phyloP scores from a whole-genome alignment of 1,140 invertebrate species.

The Drosophila yakuba region DNA sequence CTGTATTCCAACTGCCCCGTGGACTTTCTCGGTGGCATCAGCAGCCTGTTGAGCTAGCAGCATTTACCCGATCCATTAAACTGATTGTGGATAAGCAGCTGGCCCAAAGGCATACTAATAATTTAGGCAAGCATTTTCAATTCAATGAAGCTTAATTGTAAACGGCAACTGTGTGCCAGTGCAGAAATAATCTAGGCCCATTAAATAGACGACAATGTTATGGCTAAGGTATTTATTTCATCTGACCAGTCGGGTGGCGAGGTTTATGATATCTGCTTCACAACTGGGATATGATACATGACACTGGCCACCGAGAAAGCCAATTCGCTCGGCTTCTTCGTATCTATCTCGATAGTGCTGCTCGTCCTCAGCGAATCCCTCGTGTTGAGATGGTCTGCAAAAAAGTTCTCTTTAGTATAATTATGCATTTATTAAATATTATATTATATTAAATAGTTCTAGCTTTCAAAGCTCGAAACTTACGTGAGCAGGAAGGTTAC shows the following conservation, averaged over 20 bases:
- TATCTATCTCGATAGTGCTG: conserved; percentile 62
- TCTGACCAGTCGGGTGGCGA: conserved; percentile 64
- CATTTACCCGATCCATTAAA: neutral
- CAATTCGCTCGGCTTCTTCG: conserved; percentile 72
- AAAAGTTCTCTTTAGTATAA: neutral
- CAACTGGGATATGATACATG: conserved; percentile 67
- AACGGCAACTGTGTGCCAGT: neutral
- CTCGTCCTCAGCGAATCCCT: conserved; percentile 67
- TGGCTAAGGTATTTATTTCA: conserved; percentile 56
- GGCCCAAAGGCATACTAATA: neutral
- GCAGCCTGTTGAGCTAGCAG: conserved; percentile 50
- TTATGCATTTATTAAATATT: too few species aligned
- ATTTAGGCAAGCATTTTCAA: neutral
- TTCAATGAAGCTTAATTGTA: neutral
- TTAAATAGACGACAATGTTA: conserved; percentile 7
- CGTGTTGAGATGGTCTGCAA: conserved; percentile 74
- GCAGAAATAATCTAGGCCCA: neutral
- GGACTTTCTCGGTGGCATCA: conserved; percentile 63
- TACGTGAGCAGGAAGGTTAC: conserved; percentile 80
- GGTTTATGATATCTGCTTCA: conserved; percentile 57
- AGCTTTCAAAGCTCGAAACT: conserved; percentile 14
- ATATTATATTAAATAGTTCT: too few species aligned
- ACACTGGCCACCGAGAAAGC: conserved; percentile 68
- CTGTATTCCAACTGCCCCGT: conserved; percentile 61
- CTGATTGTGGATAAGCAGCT: neutral